phyloP scores from a whole-genome alignment of 2,888 invertebrate genomes.

The Germaria angustata region DNA sequence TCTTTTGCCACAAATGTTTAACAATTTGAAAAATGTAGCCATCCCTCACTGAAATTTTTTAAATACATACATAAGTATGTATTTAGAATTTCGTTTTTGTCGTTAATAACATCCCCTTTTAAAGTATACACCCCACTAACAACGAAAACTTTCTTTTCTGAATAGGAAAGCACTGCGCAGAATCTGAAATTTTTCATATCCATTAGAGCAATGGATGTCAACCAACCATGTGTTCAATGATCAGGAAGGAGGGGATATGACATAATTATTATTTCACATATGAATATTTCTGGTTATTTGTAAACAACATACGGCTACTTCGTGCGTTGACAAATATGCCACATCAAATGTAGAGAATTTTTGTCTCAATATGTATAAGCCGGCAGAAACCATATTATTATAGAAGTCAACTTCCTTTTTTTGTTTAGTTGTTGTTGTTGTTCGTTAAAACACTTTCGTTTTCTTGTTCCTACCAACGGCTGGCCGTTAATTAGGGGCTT shows the following conservation, averaged over 20 bases:
- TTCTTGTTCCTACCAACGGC: conserved; percentile 80
- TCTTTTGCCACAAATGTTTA: conserved; percentile 50
- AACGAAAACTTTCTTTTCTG: background rate
- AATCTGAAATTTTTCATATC: conserved; percentile 39
- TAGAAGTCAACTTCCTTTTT: background rate
- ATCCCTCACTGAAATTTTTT: conserved; percentile 40
- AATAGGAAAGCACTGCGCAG: conserved; percentile 46
- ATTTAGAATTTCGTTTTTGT: conserved; percentile 22
- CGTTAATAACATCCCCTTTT: background rate
- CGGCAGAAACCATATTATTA: background rate
- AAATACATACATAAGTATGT: too few species aligned
- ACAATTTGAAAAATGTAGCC: conserved; percentile 46
- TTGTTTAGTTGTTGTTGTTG: conserved; percentile 44
- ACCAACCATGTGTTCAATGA: background rate
- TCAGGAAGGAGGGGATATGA: background rate
- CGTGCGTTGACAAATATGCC: conserved; percentile 49
- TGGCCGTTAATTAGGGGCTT: conserved; percentile 79
- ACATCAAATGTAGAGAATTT: conserved; percentile 39
- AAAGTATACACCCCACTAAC: background rate
- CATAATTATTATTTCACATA: conserved; percentile 12
- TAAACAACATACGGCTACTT: conserved; percentile 63
- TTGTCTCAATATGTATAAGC: conserved; percentile 33
- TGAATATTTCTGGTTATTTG: conserved; percentile 40
- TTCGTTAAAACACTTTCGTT: conserved; percentile 79
- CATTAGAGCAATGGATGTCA: conserved; percentile 43